Percentiles rank a stretch among this genome's conserved stretches.
These are phyloP conservation scores for Meles meles DNA, from an alignment of 2,113 vertebrate genomes.

Conservation along the genomic window DNA sequence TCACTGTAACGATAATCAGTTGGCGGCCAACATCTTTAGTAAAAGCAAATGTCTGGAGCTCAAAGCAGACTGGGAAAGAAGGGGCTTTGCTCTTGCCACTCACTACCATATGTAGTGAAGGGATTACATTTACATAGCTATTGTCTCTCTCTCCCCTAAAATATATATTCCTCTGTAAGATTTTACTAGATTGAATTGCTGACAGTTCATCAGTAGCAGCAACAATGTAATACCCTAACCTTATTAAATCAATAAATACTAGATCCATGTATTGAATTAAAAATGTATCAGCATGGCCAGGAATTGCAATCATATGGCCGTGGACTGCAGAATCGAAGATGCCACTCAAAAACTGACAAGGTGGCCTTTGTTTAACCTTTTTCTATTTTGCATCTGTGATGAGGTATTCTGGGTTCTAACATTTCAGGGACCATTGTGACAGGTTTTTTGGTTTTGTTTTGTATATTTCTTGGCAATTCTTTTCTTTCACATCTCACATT, in stretches of 20 bases:
- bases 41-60: neutral
- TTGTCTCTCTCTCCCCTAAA: neutral
- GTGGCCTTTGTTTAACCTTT: constrained; percentile 55
- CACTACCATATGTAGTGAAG: neutral
- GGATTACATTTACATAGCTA: neutral
- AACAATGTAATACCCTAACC: constrained; percentile 68
- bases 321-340: constrained; percentile 50
- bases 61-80: constrained; percentile 22
- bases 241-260: constrained; percentile 78
- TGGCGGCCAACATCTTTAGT: neutral
- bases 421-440: neutral
- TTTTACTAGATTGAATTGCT: constrained; percentile 72
- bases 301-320: constrained; percentile 38
- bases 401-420: constrained; percentile 1
- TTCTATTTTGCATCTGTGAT: constrained; percentile 27
- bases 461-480: constrained; percentile 35
- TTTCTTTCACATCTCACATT: constrained; percentile 22
- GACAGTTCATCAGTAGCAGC: constrained; percentile 71
- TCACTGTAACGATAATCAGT: neutral
- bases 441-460: neutral
- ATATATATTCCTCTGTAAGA: constrained; percentile 54
- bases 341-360: constrained; percentile 32
- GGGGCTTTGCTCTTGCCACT: constrained; percentile 1
- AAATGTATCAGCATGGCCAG: constrained; percentile 59
- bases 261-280: constrained; percentile 70